Percentiles rank a stretch among this genome's conserved stretches.
Conservation (phyloP, 2,888 invertebrate species). For the Lasiommata megera region DNA sequence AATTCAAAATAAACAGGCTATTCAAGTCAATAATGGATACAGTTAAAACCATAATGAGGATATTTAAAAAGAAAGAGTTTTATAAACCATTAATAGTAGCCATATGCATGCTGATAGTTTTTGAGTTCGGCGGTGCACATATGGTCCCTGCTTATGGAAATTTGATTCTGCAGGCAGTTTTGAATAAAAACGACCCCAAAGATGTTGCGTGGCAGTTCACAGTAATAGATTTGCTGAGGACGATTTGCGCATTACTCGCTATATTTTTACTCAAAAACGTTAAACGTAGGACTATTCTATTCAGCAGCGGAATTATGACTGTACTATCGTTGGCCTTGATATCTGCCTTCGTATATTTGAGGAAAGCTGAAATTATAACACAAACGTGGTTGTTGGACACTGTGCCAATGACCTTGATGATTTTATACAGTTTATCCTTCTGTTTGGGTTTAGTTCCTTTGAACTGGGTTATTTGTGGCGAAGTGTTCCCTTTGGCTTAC, state of each 20-base stretch:
- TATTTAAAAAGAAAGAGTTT: constrained; percentile 73
- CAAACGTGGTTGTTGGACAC: constrained; percentile 55
- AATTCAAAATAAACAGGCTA: constrained; percentile 45
- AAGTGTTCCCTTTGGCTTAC: constrained; percentile 72
- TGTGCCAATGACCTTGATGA: constrained; percentile 65
- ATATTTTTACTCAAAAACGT: constrained; percentile 69
- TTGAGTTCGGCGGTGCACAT: constrained; percentile 73
- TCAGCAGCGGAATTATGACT: constrained; percentile 66
- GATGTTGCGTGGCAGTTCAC: constrained; percentile 82
- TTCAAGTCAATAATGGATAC: constrained; percentile 50
- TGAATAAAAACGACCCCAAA: constrained; percentile 55
- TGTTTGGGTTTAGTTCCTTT: constrained; percentile 70
- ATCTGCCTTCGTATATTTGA: constrained; percentile 65
- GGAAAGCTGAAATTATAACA: constrained; percentile 54
- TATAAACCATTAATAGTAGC: constrained; percentile 71
- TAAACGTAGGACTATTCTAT: constrained; percentile 64
- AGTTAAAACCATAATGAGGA: constrained; percentile 55
- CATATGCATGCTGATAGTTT: constrained; percentile 71
- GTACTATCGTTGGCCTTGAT: constrained; percentile 59
- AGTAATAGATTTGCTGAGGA: constrained; percentile 83
- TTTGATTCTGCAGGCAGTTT: constrained; percentile 62
- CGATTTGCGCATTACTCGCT: constrained; percentile 82
- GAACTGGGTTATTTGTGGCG: constrained; percentile 75
- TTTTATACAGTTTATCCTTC: constrained; percentile 65
- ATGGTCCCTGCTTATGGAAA: constrained; percentile 74